Evolutionary conservation across 2,888 invertebrate species (phyloP).

Genomic region (Athalia circularis): DNA sequence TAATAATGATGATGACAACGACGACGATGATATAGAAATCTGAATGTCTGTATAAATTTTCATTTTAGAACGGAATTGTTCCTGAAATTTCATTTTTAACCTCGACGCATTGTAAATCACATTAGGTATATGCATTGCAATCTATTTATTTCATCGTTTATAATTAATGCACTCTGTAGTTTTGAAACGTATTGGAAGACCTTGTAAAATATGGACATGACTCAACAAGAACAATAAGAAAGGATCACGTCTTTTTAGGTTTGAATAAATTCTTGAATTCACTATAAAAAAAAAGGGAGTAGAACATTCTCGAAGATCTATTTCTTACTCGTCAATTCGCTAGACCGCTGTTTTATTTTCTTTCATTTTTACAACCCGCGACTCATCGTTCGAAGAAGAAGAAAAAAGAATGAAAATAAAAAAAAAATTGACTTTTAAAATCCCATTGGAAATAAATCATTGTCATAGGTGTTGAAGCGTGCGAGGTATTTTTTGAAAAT

Average conservation of each 20-base stretch:
- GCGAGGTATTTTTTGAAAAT: not conserved
- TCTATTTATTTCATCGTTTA: no score
- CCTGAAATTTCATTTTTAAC: no score
- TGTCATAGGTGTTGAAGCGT: not conserved
- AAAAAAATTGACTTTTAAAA: not conserved
- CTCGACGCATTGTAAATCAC: no score
- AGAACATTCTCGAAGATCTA: not conserved
- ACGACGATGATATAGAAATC: no score
- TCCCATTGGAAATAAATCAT: conserved; percentile 11
- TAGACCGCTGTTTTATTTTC: not conserved
- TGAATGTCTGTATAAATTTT: no score
- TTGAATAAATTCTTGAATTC: conserved; percentile 18
- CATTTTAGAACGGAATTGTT: no score
- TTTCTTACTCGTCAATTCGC: not conserved
- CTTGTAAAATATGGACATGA: conserved; percentile 12
- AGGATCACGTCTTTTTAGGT: not conserved
- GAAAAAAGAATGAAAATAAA: no score
- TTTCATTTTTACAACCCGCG: not conserved
- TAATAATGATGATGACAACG: no score
- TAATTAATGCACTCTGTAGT: no score
- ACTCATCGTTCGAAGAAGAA: conserved; percentile 9
- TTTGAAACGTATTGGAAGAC: not conserved
- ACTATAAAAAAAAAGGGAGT: not conserved
- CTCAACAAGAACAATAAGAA: conserved; percentile 2
- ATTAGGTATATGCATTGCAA: no score